These are phyloP conservation scores for Patella ulyssiponensis DNA, from an alignment of 2,888 invertebrate species.

Conservation along the genomic window DNA sequence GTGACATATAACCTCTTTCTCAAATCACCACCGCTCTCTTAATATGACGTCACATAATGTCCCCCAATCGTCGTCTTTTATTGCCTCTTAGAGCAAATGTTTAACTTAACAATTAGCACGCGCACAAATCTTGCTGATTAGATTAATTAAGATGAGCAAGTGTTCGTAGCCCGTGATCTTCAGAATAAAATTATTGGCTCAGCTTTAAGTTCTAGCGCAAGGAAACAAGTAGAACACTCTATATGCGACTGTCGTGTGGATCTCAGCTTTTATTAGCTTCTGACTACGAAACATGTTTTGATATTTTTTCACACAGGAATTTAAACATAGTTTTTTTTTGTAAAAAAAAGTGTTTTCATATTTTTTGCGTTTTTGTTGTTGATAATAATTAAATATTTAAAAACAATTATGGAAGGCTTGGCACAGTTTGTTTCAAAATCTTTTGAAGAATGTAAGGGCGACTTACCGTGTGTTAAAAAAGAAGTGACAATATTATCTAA, in stretches of 20 bases:
- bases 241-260: too few relatives aligned
- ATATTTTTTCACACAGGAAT: too few relatives aligned
- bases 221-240: too few relatives aligned
- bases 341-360: too few relatives aligned
- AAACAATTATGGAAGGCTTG: constrained; percentile 56
- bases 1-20: constrained; percentile 8
- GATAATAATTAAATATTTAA: not conserved
- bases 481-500: not conserved
- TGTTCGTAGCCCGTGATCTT: too few relatives aligned
- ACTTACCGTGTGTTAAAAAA: constrained; percentile 6
- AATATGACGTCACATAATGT: not conserved
- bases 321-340: too few relatives aligned
- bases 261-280: too few relatives aligned
- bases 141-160: constrained; percentile 28
- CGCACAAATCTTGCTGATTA: constrained; percentile 35
- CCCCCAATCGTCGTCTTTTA: not conserved
- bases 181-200: too few relatives aligned
- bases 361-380: not conserved
- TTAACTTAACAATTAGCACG: constrained; percentile 36
- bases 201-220: too few relatives aligned
- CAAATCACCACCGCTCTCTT: not conserved
- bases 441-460: constrained; percentile 49
- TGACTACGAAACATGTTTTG: too few relatives aligned
- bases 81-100: constrained; percentile 29
- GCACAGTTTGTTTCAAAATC: constrained; percentile 65